Percentiles rank a stretch among this genome's conserved stretches.
Conservation (phyloP, 2,797 vertebrate genomes). For the Sebastes reedi region DNA sequence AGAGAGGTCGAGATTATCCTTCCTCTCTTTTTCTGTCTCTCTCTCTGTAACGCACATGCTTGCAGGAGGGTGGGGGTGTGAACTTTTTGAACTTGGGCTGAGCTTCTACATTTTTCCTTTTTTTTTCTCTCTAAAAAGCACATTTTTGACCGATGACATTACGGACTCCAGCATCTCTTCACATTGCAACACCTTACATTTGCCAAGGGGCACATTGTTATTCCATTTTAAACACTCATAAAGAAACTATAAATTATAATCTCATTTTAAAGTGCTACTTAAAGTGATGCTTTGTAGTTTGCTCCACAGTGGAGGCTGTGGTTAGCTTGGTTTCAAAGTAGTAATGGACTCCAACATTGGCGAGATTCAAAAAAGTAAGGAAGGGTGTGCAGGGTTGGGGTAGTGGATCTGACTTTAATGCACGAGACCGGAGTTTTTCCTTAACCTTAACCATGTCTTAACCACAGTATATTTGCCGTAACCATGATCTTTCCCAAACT, state of each 20-base stretch:
- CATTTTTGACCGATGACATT: slow-evolving; percentile 46
- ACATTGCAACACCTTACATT: slow-evolving; percentile 29
- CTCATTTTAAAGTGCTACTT: slow-evolving; percentile 16
- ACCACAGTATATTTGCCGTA: not conserved
- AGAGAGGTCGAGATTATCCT: slow-evolving; percentile 5
- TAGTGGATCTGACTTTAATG: not conserved
- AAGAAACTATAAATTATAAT: not conserved
- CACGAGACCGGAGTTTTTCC: not conserved
- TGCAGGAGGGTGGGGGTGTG: slow-evolving; percentile 27
- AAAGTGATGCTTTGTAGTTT: slow-evolving; percentile 10
- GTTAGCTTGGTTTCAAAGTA: not conserved
- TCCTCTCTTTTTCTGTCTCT: not conserved
- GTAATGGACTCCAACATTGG: not conserved
- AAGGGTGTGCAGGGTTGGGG: not conserved
- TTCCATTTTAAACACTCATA: not conserved
- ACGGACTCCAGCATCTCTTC: slow-evolving; percentile 16
- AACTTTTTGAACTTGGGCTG: slow-evolving; percentile 26
- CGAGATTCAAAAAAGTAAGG: not conserved
- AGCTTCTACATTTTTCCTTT: not conserved
- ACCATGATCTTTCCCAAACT: not conserved
- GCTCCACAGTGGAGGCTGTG: not conserved
- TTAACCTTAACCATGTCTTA: not conserved
- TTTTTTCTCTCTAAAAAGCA: not conserved
- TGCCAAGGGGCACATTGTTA: not conserved
- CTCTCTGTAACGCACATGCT: not conserved